Conservation (phyloP, 2,113 vertebrate species). For the Melanocharis versteri region DNA sequence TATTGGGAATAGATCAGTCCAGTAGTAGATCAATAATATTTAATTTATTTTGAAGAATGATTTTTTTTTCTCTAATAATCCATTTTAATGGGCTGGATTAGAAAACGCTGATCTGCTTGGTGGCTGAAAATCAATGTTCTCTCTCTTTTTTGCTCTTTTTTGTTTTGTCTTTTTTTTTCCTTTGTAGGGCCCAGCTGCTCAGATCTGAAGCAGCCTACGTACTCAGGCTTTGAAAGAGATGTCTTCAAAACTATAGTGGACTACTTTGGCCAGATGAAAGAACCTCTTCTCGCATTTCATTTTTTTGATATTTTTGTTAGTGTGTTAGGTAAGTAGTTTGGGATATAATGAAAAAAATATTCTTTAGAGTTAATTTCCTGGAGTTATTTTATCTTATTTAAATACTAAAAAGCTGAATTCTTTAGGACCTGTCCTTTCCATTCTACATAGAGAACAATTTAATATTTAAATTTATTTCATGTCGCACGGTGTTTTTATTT, state of each 20-base stretch:
- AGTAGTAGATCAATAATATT: not conserved
- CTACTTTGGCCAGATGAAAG: conserved; percentile 80
- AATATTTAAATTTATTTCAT: not conserved
- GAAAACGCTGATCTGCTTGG: not conserved
- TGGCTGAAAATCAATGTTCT: not conserved
- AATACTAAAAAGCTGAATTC: not conserved
- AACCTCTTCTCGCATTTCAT: conserved; percentile 83
- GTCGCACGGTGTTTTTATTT: not conserved
- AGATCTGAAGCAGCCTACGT: conserved; percentile 80
- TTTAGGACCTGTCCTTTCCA: not conserved
- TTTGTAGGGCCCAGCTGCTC: conserved; percentile 80
- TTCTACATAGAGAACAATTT: not conserved
- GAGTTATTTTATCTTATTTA: not conserved
- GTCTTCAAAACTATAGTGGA: conserved; percentile 85
- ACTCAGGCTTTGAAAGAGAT: conserved; percentile 84
- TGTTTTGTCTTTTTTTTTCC: not conserved
- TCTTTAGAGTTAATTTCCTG: not conserved
- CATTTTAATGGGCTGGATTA: not conserved
- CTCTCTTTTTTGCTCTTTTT: not conserved
- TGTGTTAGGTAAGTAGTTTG: conserved; percentile 77
- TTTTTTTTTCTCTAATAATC: not conserved
- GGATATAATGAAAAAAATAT: not conserved
- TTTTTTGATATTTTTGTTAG: conserved; percentile 86
- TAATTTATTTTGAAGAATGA: not conserved
- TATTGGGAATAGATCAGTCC: not conserved